Percentiles rank a stretch among this genome's conserved stretches.
Conservation (phyloP, 2,113 vertebrate species). For the Labeo catla region DNA sequence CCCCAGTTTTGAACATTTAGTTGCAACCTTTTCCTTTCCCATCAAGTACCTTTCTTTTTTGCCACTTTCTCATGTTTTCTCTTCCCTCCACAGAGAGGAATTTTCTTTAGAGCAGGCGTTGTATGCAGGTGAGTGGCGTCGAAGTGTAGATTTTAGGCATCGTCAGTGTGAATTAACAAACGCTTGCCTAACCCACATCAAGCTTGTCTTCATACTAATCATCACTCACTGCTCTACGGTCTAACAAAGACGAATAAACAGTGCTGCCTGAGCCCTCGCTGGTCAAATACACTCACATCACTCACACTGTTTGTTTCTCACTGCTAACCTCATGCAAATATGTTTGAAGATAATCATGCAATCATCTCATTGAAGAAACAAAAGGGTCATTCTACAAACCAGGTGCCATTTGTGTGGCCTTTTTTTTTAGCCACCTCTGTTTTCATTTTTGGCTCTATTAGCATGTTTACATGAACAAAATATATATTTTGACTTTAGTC, state of each 20-base stretch:
- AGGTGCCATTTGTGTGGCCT: neutral
- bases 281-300: neutral
- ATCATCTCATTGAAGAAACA: neutral
- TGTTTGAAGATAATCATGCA: neutral
- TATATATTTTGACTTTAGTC: no score
- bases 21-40: neutral
- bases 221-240: constrained; percentile 10
- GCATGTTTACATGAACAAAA: neutral
- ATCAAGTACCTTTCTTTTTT: neutral
- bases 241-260: neutral
- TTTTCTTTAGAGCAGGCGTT: constrained; percentile 69
- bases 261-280: neutral
- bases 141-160: constrained; percentile 3
- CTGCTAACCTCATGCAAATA: constrained; percentile 4
- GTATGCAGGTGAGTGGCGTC: constrained; percentile 64
- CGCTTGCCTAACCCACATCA: constrained; percentile 25
- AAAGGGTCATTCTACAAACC: constrained; percentile 10
- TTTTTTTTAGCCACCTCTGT: neutral
- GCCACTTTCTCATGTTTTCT: constrained; percentile 41
- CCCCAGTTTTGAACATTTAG: neutral
- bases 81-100: constrained; percentile 69
- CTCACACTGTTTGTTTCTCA: neutral
- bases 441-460: neutral
- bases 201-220: constrained; percentile 1
- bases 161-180: neutral